Evolutionary conservation across 2,888 invertebrate species (phyloP), one percentile per base, ranked within the genome.

Genomic region (Cheilosia vernalis): DNA sequence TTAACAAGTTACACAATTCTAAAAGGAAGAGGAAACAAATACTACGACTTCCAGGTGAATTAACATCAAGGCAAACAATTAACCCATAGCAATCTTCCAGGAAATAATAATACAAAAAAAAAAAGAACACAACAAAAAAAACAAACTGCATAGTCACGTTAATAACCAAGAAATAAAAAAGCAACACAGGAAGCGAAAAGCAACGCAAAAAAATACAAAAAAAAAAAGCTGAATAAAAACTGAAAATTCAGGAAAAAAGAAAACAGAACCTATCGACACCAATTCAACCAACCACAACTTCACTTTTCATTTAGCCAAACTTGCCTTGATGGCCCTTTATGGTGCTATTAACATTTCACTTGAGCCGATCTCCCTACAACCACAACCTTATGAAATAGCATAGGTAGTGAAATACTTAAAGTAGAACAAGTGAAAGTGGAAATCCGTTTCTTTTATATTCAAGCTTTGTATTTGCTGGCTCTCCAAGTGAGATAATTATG

Each of bases 1-100:
- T 49, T 61, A 69, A 47, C 51, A 63, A 67, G 67, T 69, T 74
- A 69, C 56, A 33, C 63, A 21, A 69, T 15, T 47, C 40, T 33
- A 67, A n/a, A 15, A 67, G 21, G 42, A 30, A 40, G 2, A 6
- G 13, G 6, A 13, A 17, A 15, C 37, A 53, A 49, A 51, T n/a
- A 19, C 21, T 17, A 47, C 33, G 69, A 76, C 69, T 81, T 76
- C 76, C 76, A 81, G 76, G 61, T 76, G 74, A 76, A 81, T 76
- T 76, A 74, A 81, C 63, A 76, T 69, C 63, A 63, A 73, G 67
- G 76, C 58, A 49, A 76, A 69, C 74, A 81, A 81, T 69, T 63
- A 81, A 69, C 51, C 69, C 15, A 15, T 27, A 64, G 76, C 42
- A 61, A 51, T 72, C 51, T 19, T 21, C 42, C 27, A 21, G 19